phyloP scores from a whole-genome alignment of 2,797 vertebrate species.

The Sebastes taczanowskii region DNA sequence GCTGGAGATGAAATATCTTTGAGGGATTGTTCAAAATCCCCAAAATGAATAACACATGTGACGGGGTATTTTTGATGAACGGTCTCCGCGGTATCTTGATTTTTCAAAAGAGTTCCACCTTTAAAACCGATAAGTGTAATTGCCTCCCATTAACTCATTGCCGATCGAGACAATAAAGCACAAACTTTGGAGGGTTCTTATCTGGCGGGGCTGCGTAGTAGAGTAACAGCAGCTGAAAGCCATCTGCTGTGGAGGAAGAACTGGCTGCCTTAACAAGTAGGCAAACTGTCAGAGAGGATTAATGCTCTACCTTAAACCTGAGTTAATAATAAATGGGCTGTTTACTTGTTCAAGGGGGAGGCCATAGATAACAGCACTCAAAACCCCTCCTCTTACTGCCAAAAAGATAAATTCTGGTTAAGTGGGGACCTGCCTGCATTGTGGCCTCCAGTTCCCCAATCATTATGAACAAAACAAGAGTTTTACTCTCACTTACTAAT shows the following conservation, averaged over 20 bases:
- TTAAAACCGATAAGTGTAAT: slow-evolving; percentile 34
- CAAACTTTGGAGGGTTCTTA: slow-evolving; percentile 55
- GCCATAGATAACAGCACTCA: slow-evolving; percentile 87
- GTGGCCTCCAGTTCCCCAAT: slow-evolving; percentile 82
- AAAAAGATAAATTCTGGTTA: slow-evolving; percentile 90
- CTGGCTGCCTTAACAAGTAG: slow-evolving; percentile 87
- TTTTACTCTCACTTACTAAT: slow-evolving; percentile 82
- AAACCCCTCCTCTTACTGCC: slow-evolving; percentile 86
- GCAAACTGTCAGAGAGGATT: slow-evolving; percentile 88
- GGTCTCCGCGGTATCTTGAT: neutral
- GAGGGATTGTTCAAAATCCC: neutral
- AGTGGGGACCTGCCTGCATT: slow-evolving; percentile 85
- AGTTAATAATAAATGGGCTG: slow-evolving; percentile 92
- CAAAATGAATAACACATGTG: slow-evolving; percentile 9
- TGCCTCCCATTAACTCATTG: slow-evolving; percentile 48
- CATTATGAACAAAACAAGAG: slow-evolving; percentile 84
- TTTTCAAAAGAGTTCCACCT: slow-evolving; percentile 19
- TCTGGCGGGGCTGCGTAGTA: slow-evolving; percentile 53
- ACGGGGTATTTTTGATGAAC: neutral
- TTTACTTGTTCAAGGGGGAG: slow-evolving; percentile 89
- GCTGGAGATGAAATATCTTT: slow-evolving; percentile 18
- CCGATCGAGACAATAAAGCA: slow-evolving; percentile 54
- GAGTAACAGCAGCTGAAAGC: slow-evolving; percentile 79
- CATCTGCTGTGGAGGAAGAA: slow-evolving; percentile 83
- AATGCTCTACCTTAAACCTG: slow-evolving; percentile 89